Percentiles rank a stretch among this genome's conserved stretches.
These are phyloP conservation scores for Petrocephalus sullivani DNA, from an alignment of 2,797 vertebrate genomes.

Conservation along the genomic window DNA sequence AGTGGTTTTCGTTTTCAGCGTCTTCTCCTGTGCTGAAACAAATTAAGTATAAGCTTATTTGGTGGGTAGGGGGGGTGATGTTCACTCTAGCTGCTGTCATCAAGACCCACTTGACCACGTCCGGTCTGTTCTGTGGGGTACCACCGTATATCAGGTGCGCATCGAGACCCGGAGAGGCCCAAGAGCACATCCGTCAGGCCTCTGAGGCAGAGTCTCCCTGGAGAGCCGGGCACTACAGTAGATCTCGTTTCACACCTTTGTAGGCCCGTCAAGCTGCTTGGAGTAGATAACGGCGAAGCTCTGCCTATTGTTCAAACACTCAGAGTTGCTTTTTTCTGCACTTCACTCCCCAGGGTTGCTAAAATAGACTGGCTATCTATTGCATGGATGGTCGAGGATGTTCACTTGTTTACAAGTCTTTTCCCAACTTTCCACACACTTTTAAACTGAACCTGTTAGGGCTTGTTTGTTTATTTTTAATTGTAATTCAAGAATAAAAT, in stretches of 20 bases:
- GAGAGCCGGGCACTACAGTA: constrained; percentile 34
- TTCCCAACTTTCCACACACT: not conserved
- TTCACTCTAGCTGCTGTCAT: not conserved
- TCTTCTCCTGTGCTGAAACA: not conserved
- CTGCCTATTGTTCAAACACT: not conserved
- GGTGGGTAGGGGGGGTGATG: not conserved
- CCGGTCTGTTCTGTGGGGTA: not conserved
- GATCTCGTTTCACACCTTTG: constrained; percentile 9
- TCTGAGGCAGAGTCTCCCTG: constrained; percentile 21
- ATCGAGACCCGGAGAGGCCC: constrained; percentile 15
- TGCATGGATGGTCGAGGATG: not conserved
- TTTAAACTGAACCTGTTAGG: not conserved
- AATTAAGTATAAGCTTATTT: not conserved
- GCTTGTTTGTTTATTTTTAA: not conserved
- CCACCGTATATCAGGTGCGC: constrained; percentile 2
- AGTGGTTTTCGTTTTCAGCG: not conserved
- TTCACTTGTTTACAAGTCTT: not conserved
- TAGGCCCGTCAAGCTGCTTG: not conserved
- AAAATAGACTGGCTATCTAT: not conserved
- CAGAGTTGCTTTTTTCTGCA: not conserved
- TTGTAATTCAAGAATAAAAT: not conserved
- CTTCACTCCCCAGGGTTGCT: not conserved
- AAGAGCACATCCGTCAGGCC: not conserved
- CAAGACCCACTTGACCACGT: not conserved
- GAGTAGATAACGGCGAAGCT: not conserved